Evolutionary conservation across 64 coral and sea anemone genomes (phyloP).

Genomic region (Astreopora myriophthalma): DNA sequence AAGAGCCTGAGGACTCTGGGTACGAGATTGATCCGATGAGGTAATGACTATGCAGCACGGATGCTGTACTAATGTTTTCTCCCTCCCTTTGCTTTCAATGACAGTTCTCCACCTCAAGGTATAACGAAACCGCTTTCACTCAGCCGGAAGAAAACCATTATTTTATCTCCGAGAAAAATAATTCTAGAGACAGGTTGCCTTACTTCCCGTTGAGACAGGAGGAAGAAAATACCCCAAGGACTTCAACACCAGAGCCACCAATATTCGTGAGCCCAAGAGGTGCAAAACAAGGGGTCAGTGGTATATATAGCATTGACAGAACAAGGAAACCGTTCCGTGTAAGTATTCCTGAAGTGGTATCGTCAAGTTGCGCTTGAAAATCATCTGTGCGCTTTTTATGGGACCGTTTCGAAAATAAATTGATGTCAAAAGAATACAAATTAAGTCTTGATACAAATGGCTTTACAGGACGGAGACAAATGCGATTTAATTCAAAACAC

Average conservation of each 20-base stretch:
- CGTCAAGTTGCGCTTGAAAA: too few relatives aligned
- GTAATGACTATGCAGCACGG: too few relatives aligned
- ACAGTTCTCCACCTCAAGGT: neutral
- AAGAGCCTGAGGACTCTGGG: too few relatives aligned
- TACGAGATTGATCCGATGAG: too few relatives aligned
- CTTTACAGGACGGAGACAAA: neutral
- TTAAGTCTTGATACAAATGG: too few relatives aligned
- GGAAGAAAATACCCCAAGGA: neutral
- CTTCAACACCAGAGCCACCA: neutral
- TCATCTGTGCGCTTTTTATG: too few relatives aligned
- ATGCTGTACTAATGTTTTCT: too few relatives aligned
- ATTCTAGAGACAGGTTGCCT: neutral
- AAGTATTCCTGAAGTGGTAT: neutral
- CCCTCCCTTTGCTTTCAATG: neutral
- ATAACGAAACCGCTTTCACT: neutral
- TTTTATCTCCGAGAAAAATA: neutral
- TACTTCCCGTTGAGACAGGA: neutral
- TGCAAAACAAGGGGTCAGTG: neutral
- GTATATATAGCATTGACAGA: neutral
- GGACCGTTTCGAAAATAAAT: too few relatives aligned
- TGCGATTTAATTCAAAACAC: neutral
- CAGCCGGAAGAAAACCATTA: neutral
- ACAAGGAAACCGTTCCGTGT: neutral
- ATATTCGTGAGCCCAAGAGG: neutral
- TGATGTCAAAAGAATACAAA: too few relatives aligned